phyloP scores from a whole-genome alignment of 2,888 invertebrate genomes.

The Xanthorhoe designata region DNA sequence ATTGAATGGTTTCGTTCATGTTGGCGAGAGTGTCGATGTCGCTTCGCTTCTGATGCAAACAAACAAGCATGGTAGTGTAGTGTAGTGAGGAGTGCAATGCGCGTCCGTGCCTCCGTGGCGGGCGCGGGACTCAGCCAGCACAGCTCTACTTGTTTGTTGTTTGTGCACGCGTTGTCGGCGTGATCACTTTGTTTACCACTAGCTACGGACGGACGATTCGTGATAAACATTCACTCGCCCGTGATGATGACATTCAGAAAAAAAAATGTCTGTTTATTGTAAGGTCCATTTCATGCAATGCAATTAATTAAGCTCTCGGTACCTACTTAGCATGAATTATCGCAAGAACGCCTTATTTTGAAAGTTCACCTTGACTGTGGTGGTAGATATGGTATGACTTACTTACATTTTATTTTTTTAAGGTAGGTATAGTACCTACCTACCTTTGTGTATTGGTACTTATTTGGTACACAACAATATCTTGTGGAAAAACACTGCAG shows the following conservation, averaged over 20 bases:
- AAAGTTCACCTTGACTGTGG: not conserved
- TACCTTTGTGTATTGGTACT: slow-evolving; percentile 2
- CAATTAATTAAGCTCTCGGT: not conserved
- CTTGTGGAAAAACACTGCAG: slow-evolving; percentile 33
- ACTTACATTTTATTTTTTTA: too few relatives aligned
- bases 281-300: not conserved
- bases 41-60: slow-evolving; percentile 50
- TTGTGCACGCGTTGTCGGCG: slow-evolving; percentile 80
- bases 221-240: slow-evolving; percentile 63
- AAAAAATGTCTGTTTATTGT: slow-evolving; percentile 29
- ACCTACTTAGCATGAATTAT: not conserved
- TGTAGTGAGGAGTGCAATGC: not conserved
- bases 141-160: slow-evolving; percentile 78
- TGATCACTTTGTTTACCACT: slow-evolving; percentile 80
- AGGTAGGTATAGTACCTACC: not conserved
- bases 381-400: too few relatives aligned
- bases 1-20: slow-evolving; percentile 48
- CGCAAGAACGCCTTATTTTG: not conserved
- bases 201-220: slow-evolving; percentile 63
- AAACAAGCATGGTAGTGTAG: slow-evolving; percentile 42
- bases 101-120: not conserved
- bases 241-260: slow-evolving; percentile 55
- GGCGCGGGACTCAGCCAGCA: not conserved
- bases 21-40: slow-evolving; percentile 35
- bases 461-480: slow-evolving; percentile 3